phyloP scores from a whole-genome alignment of 64 coral and sea anemone genomes.

The Dendrophyllia cribrosa region DNA sequence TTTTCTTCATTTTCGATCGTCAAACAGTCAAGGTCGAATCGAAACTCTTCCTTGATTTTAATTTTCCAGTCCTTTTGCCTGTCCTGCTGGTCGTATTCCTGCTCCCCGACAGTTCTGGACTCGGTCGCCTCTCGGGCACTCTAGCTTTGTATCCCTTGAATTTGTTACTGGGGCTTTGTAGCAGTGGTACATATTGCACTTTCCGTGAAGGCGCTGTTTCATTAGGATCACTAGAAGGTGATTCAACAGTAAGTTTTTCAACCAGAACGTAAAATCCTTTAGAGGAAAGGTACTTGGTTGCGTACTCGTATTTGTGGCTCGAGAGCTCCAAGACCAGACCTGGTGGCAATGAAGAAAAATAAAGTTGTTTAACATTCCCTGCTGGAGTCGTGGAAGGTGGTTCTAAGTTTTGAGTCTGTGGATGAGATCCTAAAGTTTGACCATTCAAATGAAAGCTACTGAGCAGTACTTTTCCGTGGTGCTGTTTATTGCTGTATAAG shows the following conservation, averaged over 20 bases:
- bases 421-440: too few species aligned
- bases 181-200: conserved; percentile 78
- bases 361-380: too few species aligned
- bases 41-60: background rate
- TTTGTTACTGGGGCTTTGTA: conserved; percentile 68
- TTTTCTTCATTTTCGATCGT: background rate
- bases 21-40: background rate
- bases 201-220: conserved; percentile 42
- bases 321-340: conserved; percentile 89
- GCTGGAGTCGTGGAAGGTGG: too few species aligned
- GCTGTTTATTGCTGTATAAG: too few species aligned
- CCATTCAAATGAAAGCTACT: too few species aligned
- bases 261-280: conserved; percentile 87
- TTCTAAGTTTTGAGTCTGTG: too few species aligned
- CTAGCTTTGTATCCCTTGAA: conserved; percentile 71
- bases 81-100: conserved; percentile 42
- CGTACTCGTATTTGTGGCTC: conserved; percentile 70
- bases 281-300: conserved; percentile 80
- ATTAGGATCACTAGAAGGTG: conserved; percentile 29
- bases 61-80: conserved; percentile 19
- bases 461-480: too few species aligned
- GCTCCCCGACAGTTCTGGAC: background rate
- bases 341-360: conserved; percentile 4
- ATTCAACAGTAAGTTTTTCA: conserved; percentile 58
- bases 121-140: conserved; percentile 28